Evolutionary conservation across 2,888 invertebrate genomes (phyloP).

Genomic region (Zygothrica quintamaculata): DNA sequence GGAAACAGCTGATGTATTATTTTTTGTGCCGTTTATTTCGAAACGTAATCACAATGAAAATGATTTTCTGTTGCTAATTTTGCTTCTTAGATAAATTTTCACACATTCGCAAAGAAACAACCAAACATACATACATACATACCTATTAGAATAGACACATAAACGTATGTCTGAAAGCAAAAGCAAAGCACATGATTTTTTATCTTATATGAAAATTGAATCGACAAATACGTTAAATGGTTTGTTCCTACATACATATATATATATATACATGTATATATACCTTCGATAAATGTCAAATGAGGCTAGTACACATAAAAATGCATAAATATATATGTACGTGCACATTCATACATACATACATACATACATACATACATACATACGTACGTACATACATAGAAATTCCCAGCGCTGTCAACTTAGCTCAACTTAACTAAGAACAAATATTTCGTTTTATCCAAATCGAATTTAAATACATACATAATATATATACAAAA

Average conservation of each 20-base stretch:
- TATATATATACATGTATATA: constrained; percentile 10
- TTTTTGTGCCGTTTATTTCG: constrained; percentile 4
- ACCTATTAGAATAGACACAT: constrained; percentile 2
- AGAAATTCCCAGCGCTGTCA: constrained; percentile 16
- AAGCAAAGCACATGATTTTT: constrained; percentile 53
- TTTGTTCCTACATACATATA: not conserved
- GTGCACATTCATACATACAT: constrained; percentile 10
- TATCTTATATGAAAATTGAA: constrained; percentile 64
- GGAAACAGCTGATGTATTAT: constrained; percentile 45
- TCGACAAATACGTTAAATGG: constrained; percentile 52
- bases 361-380: constrained; percentile 6
- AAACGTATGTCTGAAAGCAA: constrained; percentile 31
- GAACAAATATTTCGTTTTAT: constrained; percentile 21
- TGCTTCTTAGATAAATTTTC: constrained; percentile 20
- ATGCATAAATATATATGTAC: constrained; percentile 14
- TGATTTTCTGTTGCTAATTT: constrained; percentile 39
- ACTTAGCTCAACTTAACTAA: too few species aligned
- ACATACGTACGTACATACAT: constrained; percentile 12
- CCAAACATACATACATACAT: constrained; percentile 10
- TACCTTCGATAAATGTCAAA: constrained; percentile 31
- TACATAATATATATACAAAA: constrained; percentile 26
- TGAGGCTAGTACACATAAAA: constrained; percentile 20
- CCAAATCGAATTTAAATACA: constrained; percentile 39
- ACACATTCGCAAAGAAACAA: constrained; percentile 16
- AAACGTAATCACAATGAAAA: constrained; percentile 30